Base-by-base conservation (phyloP, 1,140 invertebrate species). In the Pomacea maculata region DNA sequence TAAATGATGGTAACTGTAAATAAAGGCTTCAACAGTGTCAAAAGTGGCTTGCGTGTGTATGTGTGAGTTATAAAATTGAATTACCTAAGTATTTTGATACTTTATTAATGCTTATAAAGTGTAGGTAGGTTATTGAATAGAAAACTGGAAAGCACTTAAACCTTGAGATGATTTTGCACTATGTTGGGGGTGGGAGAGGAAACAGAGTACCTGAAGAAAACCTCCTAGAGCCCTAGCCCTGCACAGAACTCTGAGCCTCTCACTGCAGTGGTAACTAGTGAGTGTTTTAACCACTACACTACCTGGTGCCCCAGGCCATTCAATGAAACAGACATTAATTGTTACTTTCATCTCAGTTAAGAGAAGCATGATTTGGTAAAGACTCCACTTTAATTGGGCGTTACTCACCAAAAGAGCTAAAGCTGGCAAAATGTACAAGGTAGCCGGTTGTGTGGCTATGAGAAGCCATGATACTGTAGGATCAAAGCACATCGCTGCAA, bases 381-480 rank as follows among this genome's bases (percentile, higher is more conserved):
- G 34, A 5, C 5, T 45, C 34, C 34, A 45, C 34, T 45, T 45
- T 45, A 45, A 45, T 45, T 45, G 34, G 34, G 5, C n/a, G 11
- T 55, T 65, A 81, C 87, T 86, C 82, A 90, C 90, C 55, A 94
- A 90, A 82, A 94, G 85, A 80, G 92, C 91, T 80, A 94, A 87
- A 52, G 93, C 93, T 78, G 94, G 94, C 57, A 95, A 87, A 82
- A 95, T 94, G 81, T 93, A 94, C 8, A 94, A 85, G 12, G 93
- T 93, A 82, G 93, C 91, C 89, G 94, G 93, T 91, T 92, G 91
- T 90, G 93, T 94, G 68, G 94, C 91, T 83, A 93, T 90, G 14
- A 95, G 88, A n/a, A 95, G 89, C 94, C 94, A 95, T 73, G 93
- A 92, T 64, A 94, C 94, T n/a, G 92, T 92, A 45, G 94, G 93